Base-by-base conservation (phyloP, 2,797 vertebrate genomes). In the Rhyacichthys aspro region DNA sequence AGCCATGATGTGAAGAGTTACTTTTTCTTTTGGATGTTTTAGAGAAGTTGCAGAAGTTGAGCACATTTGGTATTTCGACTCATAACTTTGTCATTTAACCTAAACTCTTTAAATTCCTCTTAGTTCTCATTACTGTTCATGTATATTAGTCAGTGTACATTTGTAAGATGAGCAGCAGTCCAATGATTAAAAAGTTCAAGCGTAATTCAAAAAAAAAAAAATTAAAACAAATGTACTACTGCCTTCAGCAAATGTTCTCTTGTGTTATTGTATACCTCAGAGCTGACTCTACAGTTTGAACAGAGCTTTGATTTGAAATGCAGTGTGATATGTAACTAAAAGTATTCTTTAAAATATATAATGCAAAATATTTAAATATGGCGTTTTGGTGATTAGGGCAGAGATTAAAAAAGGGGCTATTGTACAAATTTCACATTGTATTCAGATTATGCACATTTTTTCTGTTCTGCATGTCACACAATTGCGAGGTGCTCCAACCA, bases 11-110 rank as follows among this genome's bases (percentile, higher is more conserved):
- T 74, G 70, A 48, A 43, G 41, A 44, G 59, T 70, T 46, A 28
- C 57, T 62, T 66, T 72, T 67, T 73, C 33, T 50, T 15, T 17
- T 32, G 36, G 15, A 58, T 8, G 47, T 49, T 72, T 60, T 46
- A 56, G 38, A 76, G 19, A 68, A 15, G 69, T 59, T 48, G 63
- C 53, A 69, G 64, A 61, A 12, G 43, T 53, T 14, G 59, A 49
- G 55, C 69, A 70, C 19, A 18, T 28, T 12, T 11, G n/a, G 4
- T 3, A 47, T 75, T 86, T 80, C 79, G 77, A 70, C 86, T 86
- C 87, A 85, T 76, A 42, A 32, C 4, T 34, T 50, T 5, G 49
- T n/a, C 48, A 39, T 68, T 43, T 43, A 9, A 54, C 9, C 47
- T 42, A 42, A 42, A 7, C 15, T 8, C 8, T 15, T 42, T n/a